Evolutionary conservation across 1,140 invertebrate species (phyloP).

Genomic region (Lucilia cuprina): DNA sequence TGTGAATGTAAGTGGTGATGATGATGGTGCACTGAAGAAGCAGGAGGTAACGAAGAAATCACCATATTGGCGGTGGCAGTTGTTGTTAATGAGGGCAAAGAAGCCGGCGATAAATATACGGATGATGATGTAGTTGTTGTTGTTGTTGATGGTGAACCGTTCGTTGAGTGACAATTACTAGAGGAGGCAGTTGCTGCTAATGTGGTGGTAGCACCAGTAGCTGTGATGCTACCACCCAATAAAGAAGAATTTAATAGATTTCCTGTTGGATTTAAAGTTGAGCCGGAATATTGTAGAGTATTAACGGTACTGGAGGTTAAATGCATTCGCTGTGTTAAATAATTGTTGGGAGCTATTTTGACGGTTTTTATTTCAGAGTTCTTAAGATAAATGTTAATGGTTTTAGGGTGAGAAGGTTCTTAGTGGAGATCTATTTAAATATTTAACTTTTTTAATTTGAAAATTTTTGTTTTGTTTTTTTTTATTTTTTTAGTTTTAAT

Average conservation of each 20-base stretch:
- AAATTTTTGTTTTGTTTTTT: not conserved
- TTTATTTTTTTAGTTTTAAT: not conserved
- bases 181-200: not conserved
- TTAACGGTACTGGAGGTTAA: constrained; percentile 6
- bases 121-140: constrained; percentile 21
- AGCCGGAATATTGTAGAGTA: not conserved
- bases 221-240: constrained; percentile 22
- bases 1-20: not conserved
- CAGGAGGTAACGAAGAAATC: constrained; percentile 3
- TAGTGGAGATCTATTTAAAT: not conserved
- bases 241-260: not conserved
- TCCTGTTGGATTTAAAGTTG: not conserved
- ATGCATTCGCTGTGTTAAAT: constrained; percentile 12
- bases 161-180: not conserved
- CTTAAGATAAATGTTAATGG: not conserved
- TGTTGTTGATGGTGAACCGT: constrained; percentile 8
- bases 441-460: not conserved
- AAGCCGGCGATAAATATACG: not conserved
- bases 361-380: not conserved
- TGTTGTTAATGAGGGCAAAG: not conserved
- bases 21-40: not conserved
- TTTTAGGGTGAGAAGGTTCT: not conserved
- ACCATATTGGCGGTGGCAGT: constrained; percentile 16
- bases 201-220: constrained; percentile 23
- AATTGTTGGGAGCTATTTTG: constrained; percentile 38